Evolutionary conservation across 1,140 invertebrate genomes (phyloP).

Genomic region (Drosophila orosa): DNA sequence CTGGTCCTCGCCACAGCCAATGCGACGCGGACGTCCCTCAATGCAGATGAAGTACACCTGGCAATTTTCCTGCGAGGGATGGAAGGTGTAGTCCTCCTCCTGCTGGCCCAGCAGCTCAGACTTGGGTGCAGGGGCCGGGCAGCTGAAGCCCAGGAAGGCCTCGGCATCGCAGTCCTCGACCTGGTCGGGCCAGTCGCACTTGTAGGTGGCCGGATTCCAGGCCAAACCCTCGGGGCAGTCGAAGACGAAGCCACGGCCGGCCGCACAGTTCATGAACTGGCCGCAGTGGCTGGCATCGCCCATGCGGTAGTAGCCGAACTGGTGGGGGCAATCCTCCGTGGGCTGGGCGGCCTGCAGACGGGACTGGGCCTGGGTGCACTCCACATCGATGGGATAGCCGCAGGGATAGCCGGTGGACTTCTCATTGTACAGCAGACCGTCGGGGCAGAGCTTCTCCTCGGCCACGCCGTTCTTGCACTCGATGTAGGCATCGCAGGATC

Average conservation of each 20-base stretch:
- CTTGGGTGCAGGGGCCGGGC: conserved; percentile 86
- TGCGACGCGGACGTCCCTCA: conserved; percentile 88
- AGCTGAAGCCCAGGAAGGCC: conserved; percentile 89
- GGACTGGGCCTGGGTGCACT: conserved; percentile 89
- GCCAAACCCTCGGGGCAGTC: conserved; percentile 92
- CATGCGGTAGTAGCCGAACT: conserved; percentile 92
- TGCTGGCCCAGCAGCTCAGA: conserved; percentile 77
- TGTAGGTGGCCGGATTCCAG: conserved; percentile 90
- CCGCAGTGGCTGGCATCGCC: conserved; percentile 91
- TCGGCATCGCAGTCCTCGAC: conserved; percentile 91
- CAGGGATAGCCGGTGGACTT: conserved; percentile 91
- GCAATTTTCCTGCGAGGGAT: conserved; percentile 87
- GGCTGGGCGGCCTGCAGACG: conserved; percentile 86
- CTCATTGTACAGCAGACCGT: conserved; percentile 93
- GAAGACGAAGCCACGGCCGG: conserved; percentile 86
- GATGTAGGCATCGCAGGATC: conserved; percentile 90
- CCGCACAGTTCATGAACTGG: conserved; percentile 93
- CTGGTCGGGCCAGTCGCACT: conserved; percentile 94
- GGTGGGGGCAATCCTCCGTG: conserved; percentile 92
- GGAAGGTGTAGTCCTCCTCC: conserved; percentile 86
- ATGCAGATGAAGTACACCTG: conserved; percentile 93
- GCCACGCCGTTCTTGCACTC: conserved; percentile 89
- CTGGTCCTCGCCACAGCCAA: conserved; percentile 90
- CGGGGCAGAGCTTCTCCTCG: conserved; percentile 92
- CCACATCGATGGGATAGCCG: conserved; percentile 92